Percentiles rank a stretch among this genome's conserved stretches.
These are phyloP conservation scores for Macrobrachium nipponense DNA, from an alignment of 1,140 invertebrate species.

Conservation along the genomic window DNA sequence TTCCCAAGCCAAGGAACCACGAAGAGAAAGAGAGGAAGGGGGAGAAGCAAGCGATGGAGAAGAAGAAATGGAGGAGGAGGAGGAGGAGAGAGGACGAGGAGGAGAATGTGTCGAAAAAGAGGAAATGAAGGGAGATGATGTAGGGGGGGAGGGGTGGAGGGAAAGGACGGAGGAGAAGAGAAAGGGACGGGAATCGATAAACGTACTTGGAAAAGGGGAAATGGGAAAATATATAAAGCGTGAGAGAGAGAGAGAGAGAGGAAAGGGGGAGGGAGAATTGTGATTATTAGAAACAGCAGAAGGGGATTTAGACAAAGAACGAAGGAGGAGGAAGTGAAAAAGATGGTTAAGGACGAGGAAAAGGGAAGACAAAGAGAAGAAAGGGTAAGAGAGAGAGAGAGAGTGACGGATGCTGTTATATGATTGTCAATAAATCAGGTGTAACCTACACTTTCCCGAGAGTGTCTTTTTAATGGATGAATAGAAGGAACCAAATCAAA, in stretches of 20 bases:
- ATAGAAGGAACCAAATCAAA: no score
- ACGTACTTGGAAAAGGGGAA: background rate
- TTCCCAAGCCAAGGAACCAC: background rate
- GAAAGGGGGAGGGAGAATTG: background rate
- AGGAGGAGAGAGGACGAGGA: background rate
- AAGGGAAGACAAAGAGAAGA: background rate
- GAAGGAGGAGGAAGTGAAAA: constrained; percentile 4
- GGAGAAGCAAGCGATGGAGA: background rate
- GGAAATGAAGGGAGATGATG: background rate
- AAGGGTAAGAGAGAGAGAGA: background rate
- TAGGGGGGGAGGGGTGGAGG: background rate
- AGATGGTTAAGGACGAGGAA: background rate
- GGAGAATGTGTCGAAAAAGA: background rate
- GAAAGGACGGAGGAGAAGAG: background rate
- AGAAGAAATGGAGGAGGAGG: background rate
- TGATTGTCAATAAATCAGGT: no score
- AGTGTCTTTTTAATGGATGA: no score
- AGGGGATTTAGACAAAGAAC: no score
- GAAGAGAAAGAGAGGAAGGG: constrained; percentile 13
- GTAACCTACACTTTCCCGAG: no score
- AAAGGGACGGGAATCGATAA: background rate
- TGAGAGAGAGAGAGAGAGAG: background rate
- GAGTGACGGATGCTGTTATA: background rate
- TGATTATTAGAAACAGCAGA: background rate
- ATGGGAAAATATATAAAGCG: background rate